phyloP scores from a whole-genome alignment of 2,888 invertebrate genomes.

The Tetrapedia diversipes region DNA sequence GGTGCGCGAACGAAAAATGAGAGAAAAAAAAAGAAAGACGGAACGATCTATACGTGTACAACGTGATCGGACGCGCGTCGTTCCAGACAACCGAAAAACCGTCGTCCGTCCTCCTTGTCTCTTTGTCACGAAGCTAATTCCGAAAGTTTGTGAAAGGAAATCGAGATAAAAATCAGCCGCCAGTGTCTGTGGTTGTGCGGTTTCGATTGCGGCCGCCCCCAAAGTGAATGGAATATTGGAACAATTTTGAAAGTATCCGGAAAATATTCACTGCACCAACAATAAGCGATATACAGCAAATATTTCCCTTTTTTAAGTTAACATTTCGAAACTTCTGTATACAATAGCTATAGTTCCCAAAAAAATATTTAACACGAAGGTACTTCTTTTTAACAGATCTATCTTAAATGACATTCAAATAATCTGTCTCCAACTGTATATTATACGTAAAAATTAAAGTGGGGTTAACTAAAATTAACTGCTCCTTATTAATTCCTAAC shows the following conservation, averaged over 20 bases:
- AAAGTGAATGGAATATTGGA: not conserved
- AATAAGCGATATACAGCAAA: too few relatives aligned
- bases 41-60: slow-evolving; percentile 62
- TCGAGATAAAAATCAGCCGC: slow-evolving; percentile 47
- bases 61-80: slow-evolving; percentile 48
- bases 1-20: slow-evolving; percentile 31
- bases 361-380: too few relatives aligned
- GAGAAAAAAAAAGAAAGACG: slow-evolving; percentile 22
- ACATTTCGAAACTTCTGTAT: too few relatives aligned
- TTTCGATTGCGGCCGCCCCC: slow-evolving; percentile 11
- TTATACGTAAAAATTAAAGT: too few relatives aligned
- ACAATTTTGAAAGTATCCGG: not conserved
- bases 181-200: not conserved
- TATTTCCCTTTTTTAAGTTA: too few relatives aligned
- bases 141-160: slow-evolving; percentile 47
- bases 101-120: slow-evolving; percentile 43
- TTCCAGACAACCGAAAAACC: slow-evolving; percentile 46
- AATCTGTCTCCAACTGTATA: too few relatives aligned
- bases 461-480: too few relatives aligned
- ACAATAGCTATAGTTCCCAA: too few relatives aligned
- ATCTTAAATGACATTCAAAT: too few relatives aligned
- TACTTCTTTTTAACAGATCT: too few relatives aligned
- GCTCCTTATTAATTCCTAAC: too few relatives aligned
- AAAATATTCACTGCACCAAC: not conserved
- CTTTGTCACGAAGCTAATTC: slow-evolving; percentile 62